Evolutionary conservation across 2,113 vertebrate genomes (phyloP).

Genomic region (Arothron firmamentum): DNA sequence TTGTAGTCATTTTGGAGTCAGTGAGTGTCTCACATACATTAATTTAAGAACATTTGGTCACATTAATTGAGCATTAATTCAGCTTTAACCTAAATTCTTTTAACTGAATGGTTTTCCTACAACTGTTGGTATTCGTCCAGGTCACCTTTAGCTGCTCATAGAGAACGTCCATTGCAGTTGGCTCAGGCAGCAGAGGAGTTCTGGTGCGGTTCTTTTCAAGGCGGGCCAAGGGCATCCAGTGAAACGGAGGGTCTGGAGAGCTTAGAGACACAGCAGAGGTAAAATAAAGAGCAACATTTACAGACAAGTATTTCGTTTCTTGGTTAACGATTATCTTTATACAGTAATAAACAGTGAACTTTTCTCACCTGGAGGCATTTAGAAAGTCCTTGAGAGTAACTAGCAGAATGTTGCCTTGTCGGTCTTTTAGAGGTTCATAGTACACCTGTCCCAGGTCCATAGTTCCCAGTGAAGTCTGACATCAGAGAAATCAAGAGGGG

Average conservation of each 20-base stretch:
- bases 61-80: no score
- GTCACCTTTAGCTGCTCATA: conserved; percentile 67
- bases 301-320: background rate
- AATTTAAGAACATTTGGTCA: no score
- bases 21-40: no score
- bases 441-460: conserved; percentile 75
- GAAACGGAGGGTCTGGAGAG: conserved; percentile 63
- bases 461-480: conserved; percentile 69
- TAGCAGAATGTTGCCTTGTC: conserved; percentile 74
- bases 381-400: conserved; percentile 71
- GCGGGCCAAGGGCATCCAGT: conserved; percentile 68
- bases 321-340: no score
- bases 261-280: conserved; percentile 12
- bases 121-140: background rate
- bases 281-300: conserved; percentile 5
- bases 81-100: no score
- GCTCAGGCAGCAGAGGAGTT: conserved; percentile 67
- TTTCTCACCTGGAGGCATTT: conserved; percentile 46
- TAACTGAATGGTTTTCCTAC: no score
- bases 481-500: background rate
- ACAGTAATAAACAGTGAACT: no score
- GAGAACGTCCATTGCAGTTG: conserved; percentile 73
- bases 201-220: conserved; percentile 69
- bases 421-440: conserved; percentile 76
- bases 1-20: no score